Conservation (phyloP, 2,888 invertebrate genomes). For the Philhelius pedissequus region DNA sequence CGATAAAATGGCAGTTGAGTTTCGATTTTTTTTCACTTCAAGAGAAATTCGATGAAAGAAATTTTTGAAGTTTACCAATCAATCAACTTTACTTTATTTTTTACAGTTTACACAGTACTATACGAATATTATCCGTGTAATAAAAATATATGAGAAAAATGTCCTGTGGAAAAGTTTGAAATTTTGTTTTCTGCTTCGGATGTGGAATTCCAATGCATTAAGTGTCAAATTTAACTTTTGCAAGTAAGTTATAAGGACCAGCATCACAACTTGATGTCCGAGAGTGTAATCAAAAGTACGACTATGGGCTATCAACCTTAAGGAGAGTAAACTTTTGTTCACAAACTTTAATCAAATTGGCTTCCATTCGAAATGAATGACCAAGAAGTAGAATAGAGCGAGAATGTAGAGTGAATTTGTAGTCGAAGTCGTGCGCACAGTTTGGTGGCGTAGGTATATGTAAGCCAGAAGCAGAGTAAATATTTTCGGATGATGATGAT, state of each 20-base stretch:
- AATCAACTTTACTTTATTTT: no score
- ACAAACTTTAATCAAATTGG: slow-evolving; percentile 65
- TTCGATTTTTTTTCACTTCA: no score
- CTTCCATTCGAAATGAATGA: slow-evolving; percentile 28
- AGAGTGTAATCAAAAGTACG: slow-evolving; percentile 57
- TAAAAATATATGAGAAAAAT: no score
- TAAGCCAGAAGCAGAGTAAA: slow-evolving; percentile 27
- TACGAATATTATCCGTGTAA: no score
- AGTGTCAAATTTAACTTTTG: slow-evolving; percentile 54
- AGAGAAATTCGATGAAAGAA: no score
- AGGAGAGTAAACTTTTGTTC: slow-evolving; percentile 47
- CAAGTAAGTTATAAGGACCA: slow-evolving; percentile 43
- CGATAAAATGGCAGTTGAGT: no score
- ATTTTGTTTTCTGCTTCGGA: no score
- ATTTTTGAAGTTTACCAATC: no score
- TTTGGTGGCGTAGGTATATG: no score
- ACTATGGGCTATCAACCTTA: neutral
- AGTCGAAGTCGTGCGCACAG: neutral
- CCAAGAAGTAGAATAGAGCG: neutral
- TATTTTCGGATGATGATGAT: slow-evolving; percentile 48
- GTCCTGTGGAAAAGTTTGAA: no score
- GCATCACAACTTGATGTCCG: slow-evolving; percentile 56
- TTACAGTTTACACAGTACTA: no score
- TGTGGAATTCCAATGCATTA: no score
- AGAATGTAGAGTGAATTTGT: neutral